Evolutionary conservation across 2,113 vertebrate species (phyloP).

Genomic region (Odocoileus hemionus): DNA sequence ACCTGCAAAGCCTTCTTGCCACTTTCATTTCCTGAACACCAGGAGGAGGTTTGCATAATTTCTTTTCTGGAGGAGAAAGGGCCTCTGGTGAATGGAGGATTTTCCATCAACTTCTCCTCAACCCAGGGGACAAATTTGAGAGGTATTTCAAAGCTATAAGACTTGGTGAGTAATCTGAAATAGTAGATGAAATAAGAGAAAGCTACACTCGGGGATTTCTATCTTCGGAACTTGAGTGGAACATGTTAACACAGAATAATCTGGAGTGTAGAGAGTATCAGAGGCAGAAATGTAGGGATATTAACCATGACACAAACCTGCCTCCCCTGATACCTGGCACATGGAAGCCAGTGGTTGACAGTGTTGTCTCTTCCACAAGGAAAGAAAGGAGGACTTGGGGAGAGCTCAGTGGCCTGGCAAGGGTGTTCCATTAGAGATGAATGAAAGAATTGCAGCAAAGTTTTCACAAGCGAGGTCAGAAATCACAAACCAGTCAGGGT

Average conservation of each 20-base stretch:
- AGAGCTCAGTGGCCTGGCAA: not conserved
- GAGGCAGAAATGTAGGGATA: not conserved
- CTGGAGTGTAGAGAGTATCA: not conserved
- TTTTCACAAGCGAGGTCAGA: not conserved
- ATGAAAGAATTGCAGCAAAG: not conserved
- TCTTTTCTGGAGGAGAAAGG: slow-evolving; percentile 6
- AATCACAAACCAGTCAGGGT: not conserved
- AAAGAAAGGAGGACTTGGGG: not conserved
- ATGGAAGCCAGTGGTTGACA: not conserved
- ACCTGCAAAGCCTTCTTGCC: not conserved
- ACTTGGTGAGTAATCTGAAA: not conserved
- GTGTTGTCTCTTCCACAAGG: not conserved
- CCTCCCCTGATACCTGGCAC: not conserved
- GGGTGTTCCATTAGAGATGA: not conserved
- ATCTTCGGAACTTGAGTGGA: not conserved
- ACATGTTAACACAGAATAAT: not conserved
- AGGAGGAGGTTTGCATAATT: not conserved
- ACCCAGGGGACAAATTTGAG: not conserved
- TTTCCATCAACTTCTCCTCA: not conserved
- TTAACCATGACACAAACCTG: not conserved
- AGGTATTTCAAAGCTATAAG: not conserved
- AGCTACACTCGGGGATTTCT: not conserved
- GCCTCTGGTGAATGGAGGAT: not conserved
- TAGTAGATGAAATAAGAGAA: not conserved
- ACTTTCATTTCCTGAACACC: not conserved